These are phyloP conservation scores for Leptinotarsa lineolata DNA, from an alignment of 1,140 invertebrate genomes.

Conservation along the genomic window DNA sequence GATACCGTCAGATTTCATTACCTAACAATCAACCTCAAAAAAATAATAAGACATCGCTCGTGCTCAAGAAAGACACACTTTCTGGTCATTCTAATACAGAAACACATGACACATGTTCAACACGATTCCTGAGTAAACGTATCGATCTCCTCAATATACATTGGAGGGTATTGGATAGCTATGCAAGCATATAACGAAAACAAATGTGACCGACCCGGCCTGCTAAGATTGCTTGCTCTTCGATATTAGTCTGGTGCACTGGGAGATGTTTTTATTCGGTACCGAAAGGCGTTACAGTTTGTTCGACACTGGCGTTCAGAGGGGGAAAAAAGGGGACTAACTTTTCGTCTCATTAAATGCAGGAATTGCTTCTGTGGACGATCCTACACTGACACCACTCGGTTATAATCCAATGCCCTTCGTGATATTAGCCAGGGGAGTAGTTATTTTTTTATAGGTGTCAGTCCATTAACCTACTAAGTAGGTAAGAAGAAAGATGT, in stretches of 20 bases:
- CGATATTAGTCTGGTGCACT: conserved; percentile 41
- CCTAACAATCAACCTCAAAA: no score
- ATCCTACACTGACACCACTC: no score
- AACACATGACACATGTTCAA: conserved; percentile 35
- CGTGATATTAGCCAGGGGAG: no score
- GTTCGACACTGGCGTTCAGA: neutral
- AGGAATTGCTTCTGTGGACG: no score
- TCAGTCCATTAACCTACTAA: no score
- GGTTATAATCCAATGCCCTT: no score
- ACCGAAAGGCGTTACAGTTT: neutral
- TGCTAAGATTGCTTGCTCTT: conserved; percentile 38
- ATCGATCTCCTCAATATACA: conserved; percentile 41
- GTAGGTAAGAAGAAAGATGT: no score
- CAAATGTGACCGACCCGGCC: conserved; percentile 41
- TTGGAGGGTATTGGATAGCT: conserved; percentile 45
- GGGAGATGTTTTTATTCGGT: conserved; percentile 18
- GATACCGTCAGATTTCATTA: no score
- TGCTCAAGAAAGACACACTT: neutral
- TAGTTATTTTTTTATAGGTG: no score
- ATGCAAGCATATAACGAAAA: conserved; percentile 47
- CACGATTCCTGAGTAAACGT: conserved; percentile 34
- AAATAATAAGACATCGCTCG: no score
- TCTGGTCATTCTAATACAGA: neutral
- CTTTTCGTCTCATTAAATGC: no score
- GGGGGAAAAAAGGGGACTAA: neutral